Base-by-base conservation (phyloP, 2,888 invertebrate species). In the Lasioglossum pauxillum region DNA sequence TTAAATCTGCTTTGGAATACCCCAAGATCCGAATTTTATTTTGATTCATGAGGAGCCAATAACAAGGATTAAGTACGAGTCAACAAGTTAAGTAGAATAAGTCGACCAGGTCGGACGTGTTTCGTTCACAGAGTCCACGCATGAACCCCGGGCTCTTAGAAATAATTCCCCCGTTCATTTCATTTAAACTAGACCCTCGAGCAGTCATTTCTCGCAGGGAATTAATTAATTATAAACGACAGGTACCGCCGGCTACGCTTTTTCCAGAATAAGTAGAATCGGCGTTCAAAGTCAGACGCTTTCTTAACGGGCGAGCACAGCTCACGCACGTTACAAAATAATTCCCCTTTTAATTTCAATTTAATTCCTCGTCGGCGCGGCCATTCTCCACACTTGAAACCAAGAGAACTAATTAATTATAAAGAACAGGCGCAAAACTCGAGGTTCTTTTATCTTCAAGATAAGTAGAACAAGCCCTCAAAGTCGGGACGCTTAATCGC, bases 151-250 rank as follows among this genome's bases (percentile, higher is more conserved):
- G 5, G 27, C 16, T 64, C 16, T 31, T 60, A 5, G 31, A 27
- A 64, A 64, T 12, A 64, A 64, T 64, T 31, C 16, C 7, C 60
- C 14, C 27, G 27, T 31, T 16, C 31, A 31, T 64, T 64, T 31
- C 5, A 64, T 64, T 64, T 16, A 16, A 64, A 64, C 7, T 16
- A 16, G 14, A 64, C 60, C 60, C 60, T 16, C 16, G 12, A 16
- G 60, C 60, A 64, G 16, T 64, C 16, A 12, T 16, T 64, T 7
- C 16, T 27, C 27, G 60, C 27, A 64, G 27, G 14, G 60, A 64
- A 64, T 64, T 64, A 64, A 64, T 64, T 64, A 64, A 64, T 64
- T 64, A 64, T 64, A 27, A 64, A 64, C 16, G 60, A 31, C 14
- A 31, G 60, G 44, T 44, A 44, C 44, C 44, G 44, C 2, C 16